Evolutionary conservation across 1,140 invertebrate species (phyloP).

Genomic region (Tyrophagus putrescentiae): DNA sequence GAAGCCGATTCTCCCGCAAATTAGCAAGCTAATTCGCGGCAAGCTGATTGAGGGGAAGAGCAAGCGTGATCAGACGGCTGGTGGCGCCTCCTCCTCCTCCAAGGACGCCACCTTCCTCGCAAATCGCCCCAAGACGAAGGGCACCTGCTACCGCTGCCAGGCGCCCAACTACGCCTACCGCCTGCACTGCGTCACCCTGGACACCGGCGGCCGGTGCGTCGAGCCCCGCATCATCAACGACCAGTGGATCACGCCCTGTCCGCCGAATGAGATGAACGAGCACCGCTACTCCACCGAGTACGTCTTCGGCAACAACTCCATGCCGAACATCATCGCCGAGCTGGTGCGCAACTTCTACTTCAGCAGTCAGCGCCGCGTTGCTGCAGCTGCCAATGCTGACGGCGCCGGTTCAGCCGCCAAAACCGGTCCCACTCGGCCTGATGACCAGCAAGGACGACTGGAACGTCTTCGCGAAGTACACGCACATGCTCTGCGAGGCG

Average conservation of each 20-base stretch:
- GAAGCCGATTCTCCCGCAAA: constrained; percentile 1
- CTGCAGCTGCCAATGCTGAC: too few relatives aligned
- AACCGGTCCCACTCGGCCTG: constrained; percentile 1
- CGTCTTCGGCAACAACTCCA: constrained; percentile 5
- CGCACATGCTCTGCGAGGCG: background rate
- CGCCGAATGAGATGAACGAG: background rate
- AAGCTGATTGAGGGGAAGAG: background rate
- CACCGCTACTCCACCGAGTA: constrained; percentile 9
- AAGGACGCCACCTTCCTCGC: too few relatives aligned
- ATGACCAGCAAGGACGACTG: constrained; percentile 1
- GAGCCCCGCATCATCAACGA: constrained; percentile 10
- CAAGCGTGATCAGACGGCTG: background rate
- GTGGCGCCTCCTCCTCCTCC: too few relatives aligned
- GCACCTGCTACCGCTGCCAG: constrained; percentile 9
- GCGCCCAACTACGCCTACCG: constrained; percentile 7
- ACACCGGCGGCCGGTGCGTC: constrained; percentile 8
- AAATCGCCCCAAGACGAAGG: background rate
- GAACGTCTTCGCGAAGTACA: background rate
- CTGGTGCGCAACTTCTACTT: background rate
- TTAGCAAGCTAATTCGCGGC: background rate
- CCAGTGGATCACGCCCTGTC: background rate
- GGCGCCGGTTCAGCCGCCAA: background rate
- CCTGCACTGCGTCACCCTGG: constrained; percentile 5
- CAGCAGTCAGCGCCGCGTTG: background rate
- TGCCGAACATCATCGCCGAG: constrained; percentile 12